phyloP scores from a whole-genome alignment of 2,113 vertebrate species.

The Calidris pugnax region DNA sequence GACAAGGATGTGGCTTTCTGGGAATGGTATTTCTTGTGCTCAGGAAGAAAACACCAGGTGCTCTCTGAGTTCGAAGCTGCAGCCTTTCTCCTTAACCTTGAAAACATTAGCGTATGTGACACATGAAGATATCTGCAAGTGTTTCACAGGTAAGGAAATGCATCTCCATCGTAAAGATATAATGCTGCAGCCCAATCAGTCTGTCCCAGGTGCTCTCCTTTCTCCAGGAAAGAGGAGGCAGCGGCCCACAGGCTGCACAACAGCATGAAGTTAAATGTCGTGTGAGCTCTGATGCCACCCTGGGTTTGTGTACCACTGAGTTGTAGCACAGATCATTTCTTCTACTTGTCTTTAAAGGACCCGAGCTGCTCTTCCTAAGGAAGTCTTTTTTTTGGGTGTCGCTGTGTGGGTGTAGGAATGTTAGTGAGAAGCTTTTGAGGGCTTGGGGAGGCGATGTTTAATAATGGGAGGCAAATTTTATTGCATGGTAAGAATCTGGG shows the following conservation, averaged over 20 bases:
- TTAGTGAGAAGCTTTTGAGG: background rate
- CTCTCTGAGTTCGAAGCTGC: background rate
- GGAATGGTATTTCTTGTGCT: background rate
- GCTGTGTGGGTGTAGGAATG: too few species aligned
- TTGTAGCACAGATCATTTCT: background rate
- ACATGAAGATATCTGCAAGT: conserved; percentile 96
- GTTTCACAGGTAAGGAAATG: conserved; percentile 88
- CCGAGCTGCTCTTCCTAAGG: background rate
- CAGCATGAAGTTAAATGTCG: background rate
- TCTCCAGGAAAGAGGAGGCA: background rate
- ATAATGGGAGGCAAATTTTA: background rate
- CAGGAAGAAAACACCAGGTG: background rate
- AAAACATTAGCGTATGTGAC: conserved; percentile 92
- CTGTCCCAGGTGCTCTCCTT: background rate
- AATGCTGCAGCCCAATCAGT: background rate
- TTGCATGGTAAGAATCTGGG: background rate
- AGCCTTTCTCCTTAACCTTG: conserved; percentile 82
- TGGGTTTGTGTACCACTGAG: background rate
- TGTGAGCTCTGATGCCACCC: background rate
- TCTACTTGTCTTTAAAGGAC: background rate
- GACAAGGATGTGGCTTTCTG: background rate
- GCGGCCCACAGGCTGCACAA: background rate
- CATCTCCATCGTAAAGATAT: background rate
- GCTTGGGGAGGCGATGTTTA: background rate
- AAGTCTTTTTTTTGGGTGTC: background rate